These are phyloP conservation scores for Drosophila pectinifera DNA, from an alignment of 1,140 invertebrate genomes.

Conservation along the genomic window DNA sequence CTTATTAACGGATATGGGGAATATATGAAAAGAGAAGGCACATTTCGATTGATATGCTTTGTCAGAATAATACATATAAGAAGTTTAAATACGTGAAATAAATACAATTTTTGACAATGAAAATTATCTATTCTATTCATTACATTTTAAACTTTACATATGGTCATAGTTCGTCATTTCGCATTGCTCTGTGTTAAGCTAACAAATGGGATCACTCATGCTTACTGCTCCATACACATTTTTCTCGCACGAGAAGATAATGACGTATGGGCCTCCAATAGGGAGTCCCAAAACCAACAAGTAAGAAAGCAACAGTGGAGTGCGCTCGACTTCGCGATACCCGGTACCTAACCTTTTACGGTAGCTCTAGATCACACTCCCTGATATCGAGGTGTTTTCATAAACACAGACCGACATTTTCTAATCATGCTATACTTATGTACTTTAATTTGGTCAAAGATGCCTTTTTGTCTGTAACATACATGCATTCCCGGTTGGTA, in stretches of 20 bases:
- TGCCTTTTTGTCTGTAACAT: no score
- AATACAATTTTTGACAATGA: no score
- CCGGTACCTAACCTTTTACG: background rate
- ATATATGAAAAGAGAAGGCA: background rate
- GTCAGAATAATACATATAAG: background rate
- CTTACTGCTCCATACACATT: background rate
- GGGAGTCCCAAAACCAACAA: conserved; percentile 53
- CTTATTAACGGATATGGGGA: conserved; percentile 1
- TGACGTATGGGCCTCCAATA: conserved; percentile 32
- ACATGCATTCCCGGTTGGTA: background rate
- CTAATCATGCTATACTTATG: background rate
- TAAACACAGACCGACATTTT: background rate
- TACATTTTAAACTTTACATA: no score
- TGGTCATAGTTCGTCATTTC: background rate
- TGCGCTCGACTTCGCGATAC: background rate
- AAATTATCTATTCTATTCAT: no score
- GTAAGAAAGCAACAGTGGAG: background rate
- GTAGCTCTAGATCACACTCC: background rate
- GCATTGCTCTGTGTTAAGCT: conserved; percentile 1
- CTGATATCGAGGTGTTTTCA: background rate
- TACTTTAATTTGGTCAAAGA: background rate
- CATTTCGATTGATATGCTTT: no score
- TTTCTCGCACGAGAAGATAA: background rate
- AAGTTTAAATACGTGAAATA: no score
- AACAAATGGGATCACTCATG: background rate